Conservation (phyloP, 2,888 invertebrate species). For the Zootermopsis nevadensis region DNA sequence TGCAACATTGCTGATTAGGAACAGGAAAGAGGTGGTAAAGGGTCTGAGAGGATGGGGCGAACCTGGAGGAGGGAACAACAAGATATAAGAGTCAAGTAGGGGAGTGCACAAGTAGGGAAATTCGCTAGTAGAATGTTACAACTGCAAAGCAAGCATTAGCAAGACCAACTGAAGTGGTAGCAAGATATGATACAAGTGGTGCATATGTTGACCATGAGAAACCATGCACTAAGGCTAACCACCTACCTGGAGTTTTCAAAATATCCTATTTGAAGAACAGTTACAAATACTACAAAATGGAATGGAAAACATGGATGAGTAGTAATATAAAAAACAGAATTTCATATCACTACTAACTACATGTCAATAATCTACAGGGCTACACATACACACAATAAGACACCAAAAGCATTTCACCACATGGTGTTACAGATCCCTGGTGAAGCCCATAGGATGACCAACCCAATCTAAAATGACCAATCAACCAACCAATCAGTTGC, state of each 20-base stretch:
- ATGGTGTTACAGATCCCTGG: constrained; percentile 49
- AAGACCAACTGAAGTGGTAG: constrained; percentile 34
- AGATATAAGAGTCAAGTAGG: constrained; percentile 16
- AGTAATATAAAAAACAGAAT: constrained; percentile 44
- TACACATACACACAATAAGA: constrained; percentile 49
- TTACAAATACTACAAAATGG: constrained; percentile 49
- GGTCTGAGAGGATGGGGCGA: constrained; percentile 22
- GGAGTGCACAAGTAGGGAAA: constrained; percentile 6
- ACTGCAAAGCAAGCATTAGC: constrained; percentile 44
- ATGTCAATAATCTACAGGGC: constrained; percentile 52
- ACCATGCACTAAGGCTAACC: constrained; percentile 53
- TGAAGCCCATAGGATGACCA: constrained; percentile 54
- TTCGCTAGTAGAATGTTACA: constrained; percentile 28
- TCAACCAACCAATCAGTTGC: background rate
- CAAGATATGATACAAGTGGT: constrained; percentile 45
- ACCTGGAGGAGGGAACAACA: constrained; percentile 38
- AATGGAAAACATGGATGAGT: constrained; percentile 42
- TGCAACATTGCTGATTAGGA: constrained; percentile 50
- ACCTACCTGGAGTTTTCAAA: constrained; percentile 54
- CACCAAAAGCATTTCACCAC: constrained; percentile 53
- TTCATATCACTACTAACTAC: constrained; percentile 48
- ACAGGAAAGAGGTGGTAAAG: constrained; percentile 30
- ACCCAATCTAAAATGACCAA: background rate
- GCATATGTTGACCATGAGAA: constrained; percentile 42
- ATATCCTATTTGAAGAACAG: constrained; percentile 46